phyloP scores from a whole-genome alignment of 2,797 vertebrate genomes.

The Sebastes iracundus region DNA sequence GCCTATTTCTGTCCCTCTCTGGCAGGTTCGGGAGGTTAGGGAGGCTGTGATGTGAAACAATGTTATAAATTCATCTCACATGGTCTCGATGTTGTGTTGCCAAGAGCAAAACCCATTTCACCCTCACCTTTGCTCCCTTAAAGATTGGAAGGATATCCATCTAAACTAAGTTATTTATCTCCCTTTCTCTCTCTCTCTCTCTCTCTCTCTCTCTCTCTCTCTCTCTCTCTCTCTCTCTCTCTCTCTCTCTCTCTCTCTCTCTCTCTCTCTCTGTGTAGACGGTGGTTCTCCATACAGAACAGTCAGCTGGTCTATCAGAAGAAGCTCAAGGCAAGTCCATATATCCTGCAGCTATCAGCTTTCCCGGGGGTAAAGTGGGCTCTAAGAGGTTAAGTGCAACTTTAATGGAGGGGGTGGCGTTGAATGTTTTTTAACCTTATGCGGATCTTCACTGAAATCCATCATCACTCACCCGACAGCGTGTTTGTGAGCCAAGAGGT shows the following conservation, averaged over 20 bases:
- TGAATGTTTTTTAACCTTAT: slow-evolving; percentile 5
- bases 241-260: too few relatives aligned
- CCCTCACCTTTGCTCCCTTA: slow-evolving; percentile 10
- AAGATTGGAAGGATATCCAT: slow-evolving; percentile 18
- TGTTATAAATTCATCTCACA: background rate
- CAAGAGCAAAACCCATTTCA: background rate
- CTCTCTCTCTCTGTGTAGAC: slow-evolving; percentile 75
- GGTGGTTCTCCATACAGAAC: slow-evolving; percentile 99
- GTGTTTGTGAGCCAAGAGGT: background rate
- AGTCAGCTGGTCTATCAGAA: slow-evolving; percentile 99
- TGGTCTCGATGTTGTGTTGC: background rate
- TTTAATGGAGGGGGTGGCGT: background rate
- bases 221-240: background rate
- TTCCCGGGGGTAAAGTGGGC: background rate
- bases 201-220: background rate
- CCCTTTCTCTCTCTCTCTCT: slow-evolving; percentile 3
- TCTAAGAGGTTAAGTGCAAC: slow-evolving; percentile 55
- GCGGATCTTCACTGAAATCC: slow-evolving; percentile 14
- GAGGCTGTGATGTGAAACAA: background rate
- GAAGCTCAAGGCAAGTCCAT: slow-evolving; percentile 90
- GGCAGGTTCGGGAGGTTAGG: background rate
- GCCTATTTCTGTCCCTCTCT: background rate
- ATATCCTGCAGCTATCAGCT: background rate
- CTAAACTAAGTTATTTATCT: slow-evolving; percentile 25
- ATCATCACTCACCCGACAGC: background rate